A percentile compares a stretch with the other conserved stretches of the same genome.
phyloP scores from a whole-genome alignment of 2,888 invertebrate species.

The Eubasilissa splendida region DNA sequence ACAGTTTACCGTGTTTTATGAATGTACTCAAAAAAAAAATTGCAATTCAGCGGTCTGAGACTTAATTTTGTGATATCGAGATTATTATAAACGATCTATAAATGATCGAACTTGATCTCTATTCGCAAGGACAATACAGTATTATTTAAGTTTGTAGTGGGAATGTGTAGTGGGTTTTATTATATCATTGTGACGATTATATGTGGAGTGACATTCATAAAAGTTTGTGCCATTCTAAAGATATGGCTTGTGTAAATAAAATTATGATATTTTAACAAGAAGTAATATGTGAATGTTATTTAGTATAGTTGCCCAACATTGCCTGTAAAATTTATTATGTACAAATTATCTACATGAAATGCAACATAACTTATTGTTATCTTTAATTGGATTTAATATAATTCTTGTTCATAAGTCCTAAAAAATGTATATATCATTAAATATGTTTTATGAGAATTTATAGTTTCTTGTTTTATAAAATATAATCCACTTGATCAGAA shows the following conservation, averaged over 20 bases:
- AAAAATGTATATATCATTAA: constrained; percentile 15
- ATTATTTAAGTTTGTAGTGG: constrained; percentile 25
- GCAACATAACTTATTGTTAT: constrained; percentile 29
- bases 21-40: constrained; percentile 15
- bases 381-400: constrained; percentile 17
- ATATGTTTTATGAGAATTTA: constrained; percentile 1
- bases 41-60: constrained; percentile 50
- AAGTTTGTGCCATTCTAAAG: constrained; percentile 38
- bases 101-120: constrained; percentile 33
- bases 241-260: constrained; percentile 33
- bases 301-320: constrained; percentile 37
- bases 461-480: not conserved
- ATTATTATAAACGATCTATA: constrained; percentile 1
- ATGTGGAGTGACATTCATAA: constrained; percentile 17
- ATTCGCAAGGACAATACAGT: constrained; percentile 36
- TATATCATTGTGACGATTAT: not conserved
- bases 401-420: constrained; percentile 25
- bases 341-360: constrained; percentile 36
- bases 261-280: constrained; percentile 30
- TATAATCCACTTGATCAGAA: not conserved
- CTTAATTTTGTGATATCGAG: constrained; percentile 51
- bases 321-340: constrained; percentile 29
- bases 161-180: constrained; percentile 12
- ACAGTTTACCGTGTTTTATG: constrained; percentile 6
- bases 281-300: constrained; percentile 33